A percentile compares a stretch with the other conserved stretches of the same genome.
These are phyloP conservation scores for Lynx canadensis DNA, from an alignment of 2,113 vertebrate species.

Conservation along the genomic window DNA sequence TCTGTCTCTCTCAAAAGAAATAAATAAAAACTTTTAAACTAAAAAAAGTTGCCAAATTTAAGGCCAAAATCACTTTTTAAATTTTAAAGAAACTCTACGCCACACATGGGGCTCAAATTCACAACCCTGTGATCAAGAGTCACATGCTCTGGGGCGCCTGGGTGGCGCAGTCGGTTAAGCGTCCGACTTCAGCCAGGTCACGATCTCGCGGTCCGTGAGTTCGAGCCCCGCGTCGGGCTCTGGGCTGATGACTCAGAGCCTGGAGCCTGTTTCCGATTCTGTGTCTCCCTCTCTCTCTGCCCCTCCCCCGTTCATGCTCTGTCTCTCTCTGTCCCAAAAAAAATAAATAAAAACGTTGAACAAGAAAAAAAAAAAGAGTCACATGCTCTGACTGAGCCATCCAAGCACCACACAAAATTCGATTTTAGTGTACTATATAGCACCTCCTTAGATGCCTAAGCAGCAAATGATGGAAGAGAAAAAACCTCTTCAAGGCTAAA, in stretches of 20 bases:
- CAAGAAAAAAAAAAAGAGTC: not conserved
- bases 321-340: too few relatives aligned
- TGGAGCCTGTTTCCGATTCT: too few relatives aligned
- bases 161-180: too few relatives aligned
- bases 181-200: too few relatives aligned
- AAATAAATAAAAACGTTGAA: too few relatives aligned
- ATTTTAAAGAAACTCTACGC: not conserved
- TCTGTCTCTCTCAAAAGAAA: too few relatives aligned
- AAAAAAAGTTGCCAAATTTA: constrained; percentile 18
- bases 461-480: constrained; percentile 2
- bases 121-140: not conserved
- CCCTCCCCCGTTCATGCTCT: too few relatives aligned
- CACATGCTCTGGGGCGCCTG: not conserved
- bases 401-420: not conserved
- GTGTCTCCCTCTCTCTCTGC: too few relatives aligned
- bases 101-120: not conserved
- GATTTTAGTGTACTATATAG: not conserved
- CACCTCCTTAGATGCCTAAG: not conserved
- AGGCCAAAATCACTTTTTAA: not conserved
- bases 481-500: constrained; percentile 29
- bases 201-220: too few relatives aligned
- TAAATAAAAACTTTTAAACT: too few relatives aligned
- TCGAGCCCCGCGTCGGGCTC: too few relatives aligned
- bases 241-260: too few relatives aligned
- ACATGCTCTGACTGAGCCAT: not conserved